These are phyloP conservation scores for Stomatorhinus ivindoensis DNA, from an alignment of 2,113 vertebrate species.

Conservation along the genomic window DNA sequence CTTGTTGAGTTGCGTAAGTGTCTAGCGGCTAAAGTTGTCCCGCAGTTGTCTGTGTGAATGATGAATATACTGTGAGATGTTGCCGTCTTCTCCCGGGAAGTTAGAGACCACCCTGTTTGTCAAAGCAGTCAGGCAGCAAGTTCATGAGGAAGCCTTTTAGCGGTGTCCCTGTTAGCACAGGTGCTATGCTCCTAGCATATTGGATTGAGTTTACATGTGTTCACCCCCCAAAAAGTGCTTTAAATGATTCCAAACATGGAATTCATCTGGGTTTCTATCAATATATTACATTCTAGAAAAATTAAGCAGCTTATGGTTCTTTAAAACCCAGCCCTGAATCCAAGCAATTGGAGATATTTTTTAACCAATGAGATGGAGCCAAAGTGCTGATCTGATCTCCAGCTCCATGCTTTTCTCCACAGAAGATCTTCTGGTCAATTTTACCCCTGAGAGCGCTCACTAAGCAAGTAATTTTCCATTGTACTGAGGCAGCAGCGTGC, in stretches of 20 bases:
- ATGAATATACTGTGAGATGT: background rate
- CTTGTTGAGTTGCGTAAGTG: slow-evolving; percentile 4
- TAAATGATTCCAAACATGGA: background rate
- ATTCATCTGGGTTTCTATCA: background rate
- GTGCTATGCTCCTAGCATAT: background rate
- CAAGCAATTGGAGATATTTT: background rate
- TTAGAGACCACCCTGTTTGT: background rate
- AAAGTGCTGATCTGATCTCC: background rate
- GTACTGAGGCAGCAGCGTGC: background rate
- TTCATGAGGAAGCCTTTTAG: background rate
- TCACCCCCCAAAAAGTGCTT: background rate
- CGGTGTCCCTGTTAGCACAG: background rate
- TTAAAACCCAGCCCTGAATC: background rate
- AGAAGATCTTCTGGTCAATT: background rate
- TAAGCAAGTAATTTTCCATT: background rate
- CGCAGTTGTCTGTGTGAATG: background rate
- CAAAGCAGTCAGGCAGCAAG: background rate
- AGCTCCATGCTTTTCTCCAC: background rate
- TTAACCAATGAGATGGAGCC: background rate
- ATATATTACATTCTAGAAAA: background rate
- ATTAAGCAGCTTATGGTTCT: background rate
- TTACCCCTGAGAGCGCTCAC: background rate
- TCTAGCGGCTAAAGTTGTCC: background rate
- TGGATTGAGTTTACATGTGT: background rate
- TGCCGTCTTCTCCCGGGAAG: background rate